These are phyloP conservation scores for Gyrodactylus salaris DNA, from an alignment of 1,140 invertebrate genomes.

Conservation along the genomic window DNA sequence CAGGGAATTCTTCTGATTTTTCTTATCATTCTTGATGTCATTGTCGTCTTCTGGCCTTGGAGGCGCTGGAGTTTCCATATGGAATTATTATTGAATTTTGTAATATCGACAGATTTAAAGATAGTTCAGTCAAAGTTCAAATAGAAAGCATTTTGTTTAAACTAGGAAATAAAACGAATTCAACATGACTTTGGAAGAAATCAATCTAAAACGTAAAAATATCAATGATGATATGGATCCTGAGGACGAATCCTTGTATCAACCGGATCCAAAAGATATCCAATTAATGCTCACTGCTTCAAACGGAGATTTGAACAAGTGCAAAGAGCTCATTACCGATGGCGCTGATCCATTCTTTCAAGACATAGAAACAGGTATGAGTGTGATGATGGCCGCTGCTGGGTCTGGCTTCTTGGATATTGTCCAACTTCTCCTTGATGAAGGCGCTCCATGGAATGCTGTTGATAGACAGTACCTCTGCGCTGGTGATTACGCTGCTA, in stretches of 20 bases:
- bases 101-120: no score
- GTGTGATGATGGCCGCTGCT: conserved; percentile 1
- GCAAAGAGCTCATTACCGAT: not conserved
- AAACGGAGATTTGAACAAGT: not conserved
- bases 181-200: not conserved
- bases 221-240: not conserved
- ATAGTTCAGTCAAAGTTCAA: no score
- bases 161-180: not conserved
- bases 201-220: not conserved
- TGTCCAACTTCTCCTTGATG: not conserved
- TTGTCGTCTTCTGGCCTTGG: no score
- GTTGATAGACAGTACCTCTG: conserved; percentile 5
- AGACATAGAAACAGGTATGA: conserved; percentile 1
- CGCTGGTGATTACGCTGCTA: conserved; percentile 4
- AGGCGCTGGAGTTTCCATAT: no score
- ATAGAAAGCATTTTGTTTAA: not conserved
- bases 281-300: not conserved
- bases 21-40: no score
- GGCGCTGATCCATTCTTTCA: conserved; percentile 1
- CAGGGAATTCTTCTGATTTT: no score
- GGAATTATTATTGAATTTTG: no score
- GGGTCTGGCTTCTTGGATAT: conserved; percentile 1
- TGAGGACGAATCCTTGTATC: not conserved
- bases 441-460: conserved; percentile 7
- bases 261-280: not conserved